Conservation (phyloP, 1,140 invertebrate species). For the Chrysopa pallens region DNA sequence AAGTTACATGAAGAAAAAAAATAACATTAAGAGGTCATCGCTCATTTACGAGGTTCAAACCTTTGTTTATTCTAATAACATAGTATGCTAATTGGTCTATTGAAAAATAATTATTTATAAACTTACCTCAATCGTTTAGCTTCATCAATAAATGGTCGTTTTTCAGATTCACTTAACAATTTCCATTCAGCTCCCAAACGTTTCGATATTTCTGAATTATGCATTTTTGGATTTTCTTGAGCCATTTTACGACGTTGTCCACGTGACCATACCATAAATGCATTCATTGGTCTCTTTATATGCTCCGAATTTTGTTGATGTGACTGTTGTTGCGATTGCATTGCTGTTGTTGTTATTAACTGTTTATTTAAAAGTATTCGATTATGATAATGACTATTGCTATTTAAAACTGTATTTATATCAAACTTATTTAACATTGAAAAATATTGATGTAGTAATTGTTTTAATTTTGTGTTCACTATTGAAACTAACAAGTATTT, state of each 20-base stretch:
- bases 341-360: constrained; percentile 3
- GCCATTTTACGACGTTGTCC: constrained; percentile 88
- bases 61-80: background rate
- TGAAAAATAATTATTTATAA: constrained; percentile 8
- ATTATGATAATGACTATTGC: too few relatives aligned
- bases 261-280: constrained; percentile 86
- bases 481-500: too few relatives aligned
- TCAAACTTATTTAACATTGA: too few relatives aligned
- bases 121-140: constrained; percentile 81
- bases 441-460: too few relatives aligned
- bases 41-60: too few relatives aligned
- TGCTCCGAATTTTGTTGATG: constrained; percentile 37
- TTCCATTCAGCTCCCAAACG: constrained; percentile 82
- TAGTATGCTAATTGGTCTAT: constrained; percentile 1
- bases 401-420: too few relatives aligned
- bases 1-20: too few relatives aligned
- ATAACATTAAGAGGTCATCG: too few relatives aligned
- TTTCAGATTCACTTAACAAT: constrained; percentile 67
- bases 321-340: constrained; percentile 19
- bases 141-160: constrained; percentile 93
- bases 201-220: constrained; percentile 89
- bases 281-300: constrained; percentile 83
- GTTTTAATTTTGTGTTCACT: too few relatives aligned
- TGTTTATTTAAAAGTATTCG: too few relatives aligned
- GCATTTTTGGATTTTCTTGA: constrained; percentile 96